phyloP scores from a whole-genome alignment of 1,140 invertebrate genomes.

The Nasonia longicornis region DNA sequence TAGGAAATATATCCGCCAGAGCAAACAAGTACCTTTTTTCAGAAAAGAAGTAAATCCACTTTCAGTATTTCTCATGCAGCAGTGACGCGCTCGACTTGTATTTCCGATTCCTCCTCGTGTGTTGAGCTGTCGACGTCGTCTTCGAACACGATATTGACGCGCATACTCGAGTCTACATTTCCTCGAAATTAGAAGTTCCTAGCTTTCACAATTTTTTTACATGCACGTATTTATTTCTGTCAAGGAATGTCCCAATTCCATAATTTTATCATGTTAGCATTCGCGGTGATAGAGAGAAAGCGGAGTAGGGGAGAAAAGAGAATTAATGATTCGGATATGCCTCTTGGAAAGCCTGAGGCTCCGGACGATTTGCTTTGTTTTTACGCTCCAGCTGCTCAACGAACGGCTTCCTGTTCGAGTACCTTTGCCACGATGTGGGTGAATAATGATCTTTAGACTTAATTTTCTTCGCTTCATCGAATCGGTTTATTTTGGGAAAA shows the following conservation, averaged over 20 bases:
- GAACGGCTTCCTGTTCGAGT: background rate
- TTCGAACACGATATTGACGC: too few species aligned
- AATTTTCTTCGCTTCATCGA: too few species aligned
- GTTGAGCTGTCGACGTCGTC: too few species aligned
- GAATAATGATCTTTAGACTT: too few species aligned
- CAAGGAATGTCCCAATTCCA: background rate
- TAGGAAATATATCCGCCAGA: background rate
- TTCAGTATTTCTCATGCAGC: background rate
- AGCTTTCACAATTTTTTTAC: too few species aligned
- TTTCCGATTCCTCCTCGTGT: background rate
- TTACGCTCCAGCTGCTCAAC: background rate
- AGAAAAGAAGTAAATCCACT: background rate
- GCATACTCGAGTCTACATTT: too few species aligned
- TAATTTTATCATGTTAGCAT: slow-evolving; percentile 5
- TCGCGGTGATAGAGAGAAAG: background rate
- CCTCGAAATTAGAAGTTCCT: too few species aligned
- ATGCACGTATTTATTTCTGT: too few species aligned
- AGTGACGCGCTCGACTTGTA: background rate
- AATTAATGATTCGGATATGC: slow-evolving; percentile 23
- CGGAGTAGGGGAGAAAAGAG: background rate
- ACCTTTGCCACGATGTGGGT: too few species aligned
- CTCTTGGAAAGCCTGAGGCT: background rate
- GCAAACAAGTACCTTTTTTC: background rate
- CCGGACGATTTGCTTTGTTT: slow-evolving; percentile 10
- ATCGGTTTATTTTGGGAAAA: too few species aligned